These are phyloP conservation scores for Oceanodroma leucorhoa DNA, from an alignment of 2,797 vertebrate species.

Conservation along the genomic window DNA sequence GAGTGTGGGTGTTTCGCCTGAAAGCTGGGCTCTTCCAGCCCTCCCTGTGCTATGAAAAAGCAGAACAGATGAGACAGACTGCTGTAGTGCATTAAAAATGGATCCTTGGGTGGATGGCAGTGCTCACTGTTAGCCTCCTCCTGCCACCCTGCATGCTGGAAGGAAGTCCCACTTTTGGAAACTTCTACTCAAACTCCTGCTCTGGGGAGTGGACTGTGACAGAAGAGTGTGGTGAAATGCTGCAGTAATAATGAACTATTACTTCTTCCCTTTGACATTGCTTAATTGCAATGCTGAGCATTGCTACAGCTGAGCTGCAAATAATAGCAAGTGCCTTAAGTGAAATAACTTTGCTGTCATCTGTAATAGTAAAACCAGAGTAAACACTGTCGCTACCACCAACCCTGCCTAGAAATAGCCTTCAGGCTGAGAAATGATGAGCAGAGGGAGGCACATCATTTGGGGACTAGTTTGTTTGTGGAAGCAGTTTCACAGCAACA, in stretches of 20 bases:
- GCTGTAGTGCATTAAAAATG: neutral
- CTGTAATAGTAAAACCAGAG: neutral
- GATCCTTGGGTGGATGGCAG: too few relatives aligned
- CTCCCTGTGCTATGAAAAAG: neutral
- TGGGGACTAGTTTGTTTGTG: too few relatives aligned
- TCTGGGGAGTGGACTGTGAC: neutral
- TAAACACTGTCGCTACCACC: neutral
- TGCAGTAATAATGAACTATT: neutral
- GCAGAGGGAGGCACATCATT: rapidly evolving
- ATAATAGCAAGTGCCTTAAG: neutral
- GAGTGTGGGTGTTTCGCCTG: rapidly evolving
- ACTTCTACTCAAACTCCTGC: neutral
- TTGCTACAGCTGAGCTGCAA: neutral
- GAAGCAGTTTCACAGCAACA: neutral
- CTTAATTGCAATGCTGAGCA: neutral
- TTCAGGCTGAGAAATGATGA: neutral
- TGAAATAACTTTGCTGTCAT: neutral
- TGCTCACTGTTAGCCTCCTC: neutral
- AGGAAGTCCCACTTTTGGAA: neutral
- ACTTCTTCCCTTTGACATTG: neutral
- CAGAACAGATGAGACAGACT: neutral
- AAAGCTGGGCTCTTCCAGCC: neutral
- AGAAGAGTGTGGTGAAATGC: neutral
- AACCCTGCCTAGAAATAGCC: neutral
- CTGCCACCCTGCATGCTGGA: neutral